phyloP scores from a whole-genome alignment of 2,888 invertebrate genomes.

The Odontothrips loti region DNA sequence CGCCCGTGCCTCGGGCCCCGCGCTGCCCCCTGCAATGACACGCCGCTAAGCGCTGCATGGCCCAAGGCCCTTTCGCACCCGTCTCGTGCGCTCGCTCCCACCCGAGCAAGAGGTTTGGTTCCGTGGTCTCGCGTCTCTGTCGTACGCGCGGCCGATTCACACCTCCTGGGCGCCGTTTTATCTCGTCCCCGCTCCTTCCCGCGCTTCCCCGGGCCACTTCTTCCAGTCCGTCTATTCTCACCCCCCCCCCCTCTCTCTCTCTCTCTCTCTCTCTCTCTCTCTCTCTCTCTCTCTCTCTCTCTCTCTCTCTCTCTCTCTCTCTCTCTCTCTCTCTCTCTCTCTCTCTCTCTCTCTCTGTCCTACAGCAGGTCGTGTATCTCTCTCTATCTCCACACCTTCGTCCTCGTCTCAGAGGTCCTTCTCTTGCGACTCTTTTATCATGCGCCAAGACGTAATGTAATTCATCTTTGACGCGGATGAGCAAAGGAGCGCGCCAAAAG shows the following conservation, averaged over 20 bases:
- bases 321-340: neutral
- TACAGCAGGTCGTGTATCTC: too few relatives aligned
- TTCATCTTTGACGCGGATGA: neutral
- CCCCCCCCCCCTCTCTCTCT: neutral
- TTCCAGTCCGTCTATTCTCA: neutral
- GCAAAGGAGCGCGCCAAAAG: neutral
- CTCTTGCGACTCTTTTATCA: neutral
- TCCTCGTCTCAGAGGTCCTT: neutral
- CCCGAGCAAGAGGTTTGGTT: neutral
- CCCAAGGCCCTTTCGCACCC: too few relatives aligned
- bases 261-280: neutral
- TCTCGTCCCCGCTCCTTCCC: too few relatives aligned
- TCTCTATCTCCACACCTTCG: neutral
- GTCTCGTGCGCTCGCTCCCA: neutral
- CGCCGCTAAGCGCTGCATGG: neutral
- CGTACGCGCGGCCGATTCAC: too few relatives aligned
- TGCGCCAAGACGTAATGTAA: neutral
- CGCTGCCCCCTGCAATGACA: neutral
- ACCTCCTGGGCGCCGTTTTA: too few relatives aligned
- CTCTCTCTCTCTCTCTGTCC: conserved; percentile 8
- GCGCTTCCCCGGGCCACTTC: neutral
- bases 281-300: neutral
- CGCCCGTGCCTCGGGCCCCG: neutral
- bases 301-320: neutral
- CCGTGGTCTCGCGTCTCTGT: neutral